Percentiles rank a stretch among this genome's conserved stretches.
These are phyloP conservation scores for Pachyuromys duprasi DNA, from an alignment of 2,797 vertebrate species.

Conservation along the genomic window DNA sequence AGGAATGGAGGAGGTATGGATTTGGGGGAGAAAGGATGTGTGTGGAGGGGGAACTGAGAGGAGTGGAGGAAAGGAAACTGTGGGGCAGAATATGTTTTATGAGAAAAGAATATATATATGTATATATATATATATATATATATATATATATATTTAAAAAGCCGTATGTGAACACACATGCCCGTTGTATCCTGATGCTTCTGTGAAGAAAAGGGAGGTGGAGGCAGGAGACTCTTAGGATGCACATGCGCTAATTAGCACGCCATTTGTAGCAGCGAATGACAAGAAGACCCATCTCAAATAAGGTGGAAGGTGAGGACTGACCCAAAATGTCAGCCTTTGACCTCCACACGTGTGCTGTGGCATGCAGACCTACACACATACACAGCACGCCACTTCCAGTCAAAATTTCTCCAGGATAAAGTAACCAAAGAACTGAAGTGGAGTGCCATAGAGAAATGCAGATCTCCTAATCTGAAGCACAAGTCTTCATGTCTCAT, in stretches of 20 bases:
- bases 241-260: neutral
- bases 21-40: neutral
- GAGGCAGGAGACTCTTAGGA: neutral
- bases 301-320: neutral
- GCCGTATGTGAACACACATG: too few relatives aligned
- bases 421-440: neutral
- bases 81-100: too few relatives aligned
- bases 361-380: neutral
- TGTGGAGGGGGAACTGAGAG: neutral
- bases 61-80: too few relatives aligned
- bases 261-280: neutral
- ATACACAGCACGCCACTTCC: neutral
- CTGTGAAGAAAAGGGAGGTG: neutral
- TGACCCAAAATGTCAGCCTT: neutral
- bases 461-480: neutral
- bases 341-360: neutral
- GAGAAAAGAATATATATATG: too few relatives aligned
- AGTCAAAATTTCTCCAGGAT: neutral
- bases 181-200: neutral
- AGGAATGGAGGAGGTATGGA: neutral
- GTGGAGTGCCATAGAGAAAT: neutral
- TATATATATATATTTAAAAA: too few relatives aligned
- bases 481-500: neutral
- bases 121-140: too few relatives aligned
- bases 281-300: neutral